phyloP scores from a whole-genome alignment of 2,113 vertebrate genomes.

The Gallinago undulata region DNA sequence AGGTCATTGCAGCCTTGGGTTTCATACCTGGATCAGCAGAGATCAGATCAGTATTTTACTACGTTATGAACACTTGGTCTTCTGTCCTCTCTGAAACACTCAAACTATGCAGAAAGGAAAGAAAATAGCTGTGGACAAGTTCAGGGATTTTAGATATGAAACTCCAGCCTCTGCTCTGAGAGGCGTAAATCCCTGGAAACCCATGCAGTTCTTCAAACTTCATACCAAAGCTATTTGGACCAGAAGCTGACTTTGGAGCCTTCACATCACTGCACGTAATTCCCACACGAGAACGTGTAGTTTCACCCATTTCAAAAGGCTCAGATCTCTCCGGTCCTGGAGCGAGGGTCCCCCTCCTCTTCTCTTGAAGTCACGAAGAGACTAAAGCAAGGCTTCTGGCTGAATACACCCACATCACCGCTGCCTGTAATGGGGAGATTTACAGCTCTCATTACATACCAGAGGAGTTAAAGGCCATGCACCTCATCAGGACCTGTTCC shows the following conservation, averaged over 20 bases:
- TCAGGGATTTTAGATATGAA: background rate
- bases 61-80: background rate
- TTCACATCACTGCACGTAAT: background rate
- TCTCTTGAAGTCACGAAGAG: background rate
- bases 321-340: background rate
- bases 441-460: background rate
- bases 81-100: background rate
- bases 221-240: background rate
- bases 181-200: background rate
- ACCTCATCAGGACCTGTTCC: slow-evolving; percentile 18
- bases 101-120: background rate
- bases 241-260: background rate
- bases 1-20: background rate
- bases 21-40: background rate
- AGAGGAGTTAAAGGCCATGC: background rate
- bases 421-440: background rate
- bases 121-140: background rate
- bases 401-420: background rate
- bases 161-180: background rate
- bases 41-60: background rate
- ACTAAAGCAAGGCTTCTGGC: background rate
- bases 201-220: background rate
- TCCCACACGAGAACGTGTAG: background rate
- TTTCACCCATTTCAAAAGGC: background rate
- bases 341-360: background rate